Base-by-base conservation (phyloP, 2,797 vertebrate species). In the Lindbergichthys nudifrons region DNA sequence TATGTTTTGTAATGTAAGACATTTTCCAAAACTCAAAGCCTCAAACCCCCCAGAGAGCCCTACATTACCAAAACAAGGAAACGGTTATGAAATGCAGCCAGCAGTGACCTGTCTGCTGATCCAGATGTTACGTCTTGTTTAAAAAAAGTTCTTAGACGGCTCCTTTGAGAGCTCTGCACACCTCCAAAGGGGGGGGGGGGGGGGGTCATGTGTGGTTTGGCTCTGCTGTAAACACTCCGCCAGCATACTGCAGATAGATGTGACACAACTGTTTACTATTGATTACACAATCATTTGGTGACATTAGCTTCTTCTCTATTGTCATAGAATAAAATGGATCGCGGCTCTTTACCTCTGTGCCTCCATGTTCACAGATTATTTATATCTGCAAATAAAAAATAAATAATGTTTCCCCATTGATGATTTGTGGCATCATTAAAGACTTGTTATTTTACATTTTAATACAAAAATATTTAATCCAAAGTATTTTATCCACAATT, bases 41-140 rank as follows among this genome's bases (percentile, higher is more conserved):
- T 81, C 80, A 65, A 66, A 46, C 23, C 71, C 86, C 76, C 81
- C 66, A 1, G 80, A 81, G 90, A 87, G 61, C 72, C 66, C 59
- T 83, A 26, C 62, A 79, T 82, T 81, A 86, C 66, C 79, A 89
- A 90, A 92, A 92, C 88, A 84, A 75, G 57, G 85, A 91, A 92
- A 90, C 88, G 36, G 89, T 93, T 92, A 89, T 89, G 89, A 90
- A 89, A 92, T 88, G 69, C 58, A 74, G 80, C 61, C n/a, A 82
- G 79, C 43, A 64, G 70, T 12, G 68, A 80, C 65, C 66, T 72
- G 71, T 80, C 73, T 83, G 52, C 12, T 74, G 5, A 70, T 79
- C 82, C 88, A 92, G 85, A 88, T 91, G 89, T 83, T 85, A 66
- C 32, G 70, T 64, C 57, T 79, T 70, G 47, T 81, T 36, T 9